phyloP scores from a whole-genome alignment of 92 coral and sea anemone genomes.

The Parazoanthus atlanticus region DNA sequence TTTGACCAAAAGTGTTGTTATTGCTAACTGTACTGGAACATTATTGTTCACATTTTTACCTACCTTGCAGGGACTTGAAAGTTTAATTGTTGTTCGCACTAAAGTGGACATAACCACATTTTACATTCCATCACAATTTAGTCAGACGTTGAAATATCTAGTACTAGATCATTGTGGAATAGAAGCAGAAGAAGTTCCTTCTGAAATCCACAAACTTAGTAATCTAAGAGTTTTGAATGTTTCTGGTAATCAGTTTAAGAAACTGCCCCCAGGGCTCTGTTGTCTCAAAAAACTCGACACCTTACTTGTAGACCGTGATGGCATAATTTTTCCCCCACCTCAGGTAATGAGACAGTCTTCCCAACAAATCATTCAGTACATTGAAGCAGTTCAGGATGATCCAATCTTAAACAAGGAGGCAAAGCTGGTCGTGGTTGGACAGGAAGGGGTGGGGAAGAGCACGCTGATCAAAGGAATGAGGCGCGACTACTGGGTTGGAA shows the following conservation, averaged over 20 bases:
- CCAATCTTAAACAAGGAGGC: slow-evolving; percentile 7
- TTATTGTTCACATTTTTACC: slow-evolving; percentile 7
- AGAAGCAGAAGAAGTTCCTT: slow-evolving; percentile 1
- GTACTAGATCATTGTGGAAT: slow-evolving; percentile 19
- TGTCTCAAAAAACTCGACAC: slow-evolving; percentile 9
- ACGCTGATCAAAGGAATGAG: too few species aligned
- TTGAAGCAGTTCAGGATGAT: slow-evolving; percentile 3
- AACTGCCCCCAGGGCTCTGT: slow-evolving; percentile 7
- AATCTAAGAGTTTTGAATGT: slow-evolving; percentile 34
- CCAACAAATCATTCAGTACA: slow-evolving; percentile 7
- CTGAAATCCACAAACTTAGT: not conserved
- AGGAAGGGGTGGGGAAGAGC: too few species aligned
- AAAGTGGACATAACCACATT: slow-evolving; percentile 18
- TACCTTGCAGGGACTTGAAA: slow-evolving; percentile 25
- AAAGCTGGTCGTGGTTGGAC: slow-evolving; percentile 36
- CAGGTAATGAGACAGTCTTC: not conserved
- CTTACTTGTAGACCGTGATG: too few species aligned
- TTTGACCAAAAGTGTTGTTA: slow-evolving; percentile 23
- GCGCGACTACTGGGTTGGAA: too few species aligned
- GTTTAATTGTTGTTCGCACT: slow-evolving; percentile 28
- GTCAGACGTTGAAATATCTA: slow-evolving; percentile 18
- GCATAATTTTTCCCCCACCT: slow-evolving; percentile 28
- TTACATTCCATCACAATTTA: not conserved
- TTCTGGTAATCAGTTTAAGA: slow-evolving; percentile 7
- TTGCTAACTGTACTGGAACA: slow-evolving; percentile 31